phyloP scores from a whole-genome alignment of 2,797 vertebrate species.

The Clarias platycephalus region DNA sequence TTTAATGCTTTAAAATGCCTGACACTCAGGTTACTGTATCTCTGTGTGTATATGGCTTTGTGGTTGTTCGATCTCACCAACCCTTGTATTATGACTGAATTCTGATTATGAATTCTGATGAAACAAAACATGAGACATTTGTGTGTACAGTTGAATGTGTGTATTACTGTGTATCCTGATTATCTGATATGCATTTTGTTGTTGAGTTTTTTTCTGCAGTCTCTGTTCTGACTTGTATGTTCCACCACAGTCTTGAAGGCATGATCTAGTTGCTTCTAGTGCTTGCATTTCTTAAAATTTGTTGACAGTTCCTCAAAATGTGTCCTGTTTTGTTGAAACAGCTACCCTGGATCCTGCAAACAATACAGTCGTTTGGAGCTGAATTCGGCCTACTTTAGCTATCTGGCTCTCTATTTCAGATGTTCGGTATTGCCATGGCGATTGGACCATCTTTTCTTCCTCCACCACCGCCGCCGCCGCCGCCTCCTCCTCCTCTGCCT shows the following conservation, averaged over 20 bases:
- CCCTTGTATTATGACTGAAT: too few species aligned
- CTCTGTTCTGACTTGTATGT: neutral
- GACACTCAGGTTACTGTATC: neutral
- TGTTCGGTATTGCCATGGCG: constrained; percentile 60
- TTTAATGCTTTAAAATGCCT: neutral
- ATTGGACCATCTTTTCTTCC: constrained; percentile 38
- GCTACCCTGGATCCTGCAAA: constrained; percentile 1
- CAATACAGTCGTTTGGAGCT: neutral
- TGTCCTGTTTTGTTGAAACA: neutral
- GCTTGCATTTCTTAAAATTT: neutral
- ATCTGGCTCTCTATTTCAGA: constrained; percentile 47
- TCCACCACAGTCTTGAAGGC: neutral
- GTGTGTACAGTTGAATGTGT: neutral
- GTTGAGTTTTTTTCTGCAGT: neutral
- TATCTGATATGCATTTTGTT: neutral
- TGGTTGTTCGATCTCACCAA: constrained; percentile 15
- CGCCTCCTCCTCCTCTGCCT: constrained; percentile 42
- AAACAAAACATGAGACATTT: neutral
- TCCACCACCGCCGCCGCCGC: constrained; percentile 29
- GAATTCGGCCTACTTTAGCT: neutral
- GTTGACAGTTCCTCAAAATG: too few species aligned
- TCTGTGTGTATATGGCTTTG: constrained; percentile 5
- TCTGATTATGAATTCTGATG: too few species aligned
- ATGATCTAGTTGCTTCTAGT: neutral
- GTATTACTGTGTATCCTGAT: neutral